Percentiles rank a stretch among this genome's conserved stretches.
Conservation (phyloP, 2,888 invertebrate species). For the Celastrina argiolus region DNA sequence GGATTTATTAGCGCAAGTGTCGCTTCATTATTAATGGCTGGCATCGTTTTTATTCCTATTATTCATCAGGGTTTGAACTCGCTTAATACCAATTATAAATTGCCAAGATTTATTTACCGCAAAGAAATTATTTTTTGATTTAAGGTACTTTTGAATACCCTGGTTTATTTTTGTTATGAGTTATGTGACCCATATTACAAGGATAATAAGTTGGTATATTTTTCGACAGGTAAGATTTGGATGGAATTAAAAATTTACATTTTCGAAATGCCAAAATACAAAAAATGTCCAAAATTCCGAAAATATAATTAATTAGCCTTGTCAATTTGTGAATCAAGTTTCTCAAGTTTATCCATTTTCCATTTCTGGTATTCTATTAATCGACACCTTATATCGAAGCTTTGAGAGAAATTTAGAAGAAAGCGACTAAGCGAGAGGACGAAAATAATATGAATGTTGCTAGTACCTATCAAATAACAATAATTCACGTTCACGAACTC, state of each 20-base stretch:
- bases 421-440: too few relatives aligned
- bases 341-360: neutral
- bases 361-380: neutral
- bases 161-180: neutral
- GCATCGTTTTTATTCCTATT: slow-evolving; percentile 17
- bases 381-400: too few relatives aligned
- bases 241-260: too few relatives aligned
- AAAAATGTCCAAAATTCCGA: neutral
- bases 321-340: neutral
- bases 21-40: slow-evolving; percentile 13
- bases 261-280: neutral
- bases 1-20: slow-evolving; percentile 15
- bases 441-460: too few relatives aligned
- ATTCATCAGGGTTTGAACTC: slow-evolving; percentile 19
- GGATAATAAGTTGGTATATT: neutral
- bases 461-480: too few relatives aligned
- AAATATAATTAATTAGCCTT: neutral
- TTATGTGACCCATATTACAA: neutral
- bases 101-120: slow-evolving; percentile 14
- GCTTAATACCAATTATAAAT: slow-evolving; percentile 13
- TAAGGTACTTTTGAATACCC: neutral
- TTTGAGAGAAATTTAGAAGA: too few relatives aligned
- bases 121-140: neutral
- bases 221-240: neutral
- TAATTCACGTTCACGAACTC: too few relatives aligned